Conservation (phyloP, 2,797 vertebrate genomes). For the Prunella strophiata region DNA sequence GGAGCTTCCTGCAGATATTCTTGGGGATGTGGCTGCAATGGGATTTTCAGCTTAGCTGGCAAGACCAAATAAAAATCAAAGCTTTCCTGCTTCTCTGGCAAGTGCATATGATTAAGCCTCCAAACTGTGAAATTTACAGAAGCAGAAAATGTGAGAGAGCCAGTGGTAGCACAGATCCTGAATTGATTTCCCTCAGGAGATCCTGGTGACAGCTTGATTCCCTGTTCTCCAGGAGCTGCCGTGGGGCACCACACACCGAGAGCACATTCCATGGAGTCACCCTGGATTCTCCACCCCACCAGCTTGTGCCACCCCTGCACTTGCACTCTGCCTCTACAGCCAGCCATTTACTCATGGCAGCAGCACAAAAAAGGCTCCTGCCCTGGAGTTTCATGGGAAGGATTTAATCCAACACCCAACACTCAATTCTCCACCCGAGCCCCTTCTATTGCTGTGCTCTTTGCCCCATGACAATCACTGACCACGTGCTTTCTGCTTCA, state of each 20-base stretch:
- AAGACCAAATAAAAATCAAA: background rate
- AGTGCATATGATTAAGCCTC: background rate
- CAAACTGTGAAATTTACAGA: background rate
- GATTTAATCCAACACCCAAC: background rate
- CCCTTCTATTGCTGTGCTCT: background rate
- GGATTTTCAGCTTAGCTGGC: background rate
- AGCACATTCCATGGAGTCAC: background rate
- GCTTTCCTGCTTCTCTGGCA: background rate
- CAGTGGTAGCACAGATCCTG: background rate
- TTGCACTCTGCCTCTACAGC: background rate
- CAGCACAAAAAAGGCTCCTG: background rate
- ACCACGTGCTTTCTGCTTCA: background rate
- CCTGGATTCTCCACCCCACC: background rate
- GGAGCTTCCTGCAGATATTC: background rate
- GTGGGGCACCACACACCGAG: background rate
- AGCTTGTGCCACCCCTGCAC: background rate
- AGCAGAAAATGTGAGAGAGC: background rate
- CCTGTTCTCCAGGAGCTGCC: background rate
- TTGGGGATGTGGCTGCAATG: background rate
- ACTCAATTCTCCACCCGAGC: background rate
- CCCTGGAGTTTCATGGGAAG: background rate
- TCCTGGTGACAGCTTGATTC: background rate
- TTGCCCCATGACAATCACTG: background rate
- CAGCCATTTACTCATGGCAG: background rate
- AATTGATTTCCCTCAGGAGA: background rate